phyloP scores from a whole-genome alignment of 1,140 invertebrate genomes.

The Scylla paramamosain region DNA sequence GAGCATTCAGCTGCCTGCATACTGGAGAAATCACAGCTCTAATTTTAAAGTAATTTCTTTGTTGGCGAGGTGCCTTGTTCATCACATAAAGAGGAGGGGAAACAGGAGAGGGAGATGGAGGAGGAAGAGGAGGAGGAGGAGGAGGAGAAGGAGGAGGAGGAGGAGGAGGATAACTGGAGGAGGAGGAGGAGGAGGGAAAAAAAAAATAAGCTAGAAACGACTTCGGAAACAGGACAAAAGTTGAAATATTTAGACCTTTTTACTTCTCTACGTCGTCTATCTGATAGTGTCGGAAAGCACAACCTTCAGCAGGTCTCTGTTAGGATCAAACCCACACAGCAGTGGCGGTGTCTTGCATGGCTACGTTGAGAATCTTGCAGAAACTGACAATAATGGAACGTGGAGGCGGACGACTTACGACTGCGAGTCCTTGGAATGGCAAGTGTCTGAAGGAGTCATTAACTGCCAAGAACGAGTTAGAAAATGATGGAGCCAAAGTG shows the following conservation, averaged over 20 bases:
- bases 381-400: too few species aligned
- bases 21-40: neutral
- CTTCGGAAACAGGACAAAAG: neutral
- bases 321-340: neutral
- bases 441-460: neutral
- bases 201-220: neutral
- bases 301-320: neutral
- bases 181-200: neutral
- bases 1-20: neutral
- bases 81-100: neutral
- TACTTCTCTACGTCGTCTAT: neutral
- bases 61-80: slow-evolving; percentile 18
- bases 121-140: neutral
- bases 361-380: neutral
- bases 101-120: neutral
- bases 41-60: neutral
- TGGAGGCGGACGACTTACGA: neutral
- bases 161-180: neutral
- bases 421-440: neutral
- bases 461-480: too few species aligned
- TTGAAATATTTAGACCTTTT: neutral
- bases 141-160: neutral
- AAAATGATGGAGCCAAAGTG: neutral
- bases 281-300: neutral
- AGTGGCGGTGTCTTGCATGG: neutral